Base-by-base conservation (phyloP, 2,888 invertebrate species). In the Conchocele bisecta region DNA sequence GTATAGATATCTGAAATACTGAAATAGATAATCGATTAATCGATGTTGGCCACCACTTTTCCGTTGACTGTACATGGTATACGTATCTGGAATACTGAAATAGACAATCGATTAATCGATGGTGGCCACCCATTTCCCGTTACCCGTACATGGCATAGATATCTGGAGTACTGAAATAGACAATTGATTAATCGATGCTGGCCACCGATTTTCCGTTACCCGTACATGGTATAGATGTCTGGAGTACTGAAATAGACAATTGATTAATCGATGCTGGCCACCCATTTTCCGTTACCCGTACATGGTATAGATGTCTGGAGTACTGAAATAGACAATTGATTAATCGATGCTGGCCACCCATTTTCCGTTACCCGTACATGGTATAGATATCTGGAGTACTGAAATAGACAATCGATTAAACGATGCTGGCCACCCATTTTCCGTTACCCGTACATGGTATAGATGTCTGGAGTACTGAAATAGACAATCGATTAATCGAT, bases 371-470 rank as follows among this genome's bases (percentile, higher is more conserved):
- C 88, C 89, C 72, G 88, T 90, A 75, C 89, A 90, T 4, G 90
- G 89, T 64, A 90, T 89, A 11, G 89, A 86, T 80, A 90, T 85
- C 85, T 89, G 88, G 80, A 90, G 89, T 69, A 85, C 90, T 89
- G 79, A 20, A 68, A 54, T 51, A 37, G 42, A 3, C 15, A 42
- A 20, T 24, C n/a, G 9, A 5, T 22, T 11, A 22, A 42, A 6
- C 24, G 42, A 11, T 22, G 9, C 20, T 78, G 15, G 88, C 86
- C 33, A 86, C 78, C 26, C 85, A 87, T 11, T 79, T 73, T 42
- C 81, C 79, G 39, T 79, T 77, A 15, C 87, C 87, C 56, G 87
- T 88, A 64, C 88, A 89, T 9, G 88, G 87, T 50, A 89, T 87
- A 15, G 87, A 83, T 73, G 88, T 82, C 83, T 87, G 85, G 73